Percentiles rank a stretch among this genome's conserved stretches.
Evolutionary conservation across 92 coral and sea anemone genomes (phyloP).

Genomic region (Anthopleura xanthogrammica): DNA sequence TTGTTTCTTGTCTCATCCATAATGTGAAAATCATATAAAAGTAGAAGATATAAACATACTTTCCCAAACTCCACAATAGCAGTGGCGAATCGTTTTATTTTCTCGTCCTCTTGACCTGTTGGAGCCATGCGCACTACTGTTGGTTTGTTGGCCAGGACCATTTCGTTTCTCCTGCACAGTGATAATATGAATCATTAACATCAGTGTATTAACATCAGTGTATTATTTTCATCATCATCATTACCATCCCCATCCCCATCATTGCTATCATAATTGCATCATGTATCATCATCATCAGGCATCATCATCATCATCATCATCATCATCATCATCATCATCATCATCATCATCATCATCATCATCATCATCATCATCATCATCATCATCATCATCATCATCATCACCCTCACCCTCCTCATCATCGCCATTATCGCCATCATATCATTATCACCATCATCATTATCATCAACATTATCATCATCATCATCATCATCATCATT

Average conservation of each 20-base stretch:
- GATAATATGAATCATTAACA: not conserved
- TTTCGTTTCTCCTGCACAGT: conserved; percentile 76
- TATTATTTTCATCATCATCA: not conserved
- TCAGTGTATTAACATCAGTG: not conserved
- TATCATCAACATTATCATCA: too few species aligned
- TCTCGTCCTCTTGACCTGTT: conserved; percentile 77
- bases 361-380: not conserved
- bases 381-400: not conserved
- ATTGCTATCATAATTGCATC: not conserved
- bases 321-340: not conserved
- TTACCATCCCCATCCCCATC: not conserved
- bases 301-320: not conserved
- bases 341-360: not conserved
- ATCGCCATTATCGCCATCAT: too few species aligned
- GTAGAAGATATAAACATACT: conserved; percentile 30
- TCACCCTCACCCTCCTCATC: not conserved
- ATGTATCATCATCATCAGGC: not conserved
- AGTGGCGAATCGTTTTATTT: conserved; percentile 87
- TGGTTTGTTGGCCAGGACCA: conserved; percentile 77
- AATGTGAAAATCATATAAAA: not conserved
- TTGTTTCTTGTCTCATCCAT: not conserved
- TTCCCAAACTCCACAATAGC: conserved; percentile 97
- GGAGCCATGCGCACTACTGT: conserved; percentile 69
- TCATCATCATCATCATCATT: too few species aligned
- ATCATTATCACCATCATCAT: too few species aligned